Conservation (phyloP, 2,113 vertebrate species). For the Archilochus colubris region DNA sequence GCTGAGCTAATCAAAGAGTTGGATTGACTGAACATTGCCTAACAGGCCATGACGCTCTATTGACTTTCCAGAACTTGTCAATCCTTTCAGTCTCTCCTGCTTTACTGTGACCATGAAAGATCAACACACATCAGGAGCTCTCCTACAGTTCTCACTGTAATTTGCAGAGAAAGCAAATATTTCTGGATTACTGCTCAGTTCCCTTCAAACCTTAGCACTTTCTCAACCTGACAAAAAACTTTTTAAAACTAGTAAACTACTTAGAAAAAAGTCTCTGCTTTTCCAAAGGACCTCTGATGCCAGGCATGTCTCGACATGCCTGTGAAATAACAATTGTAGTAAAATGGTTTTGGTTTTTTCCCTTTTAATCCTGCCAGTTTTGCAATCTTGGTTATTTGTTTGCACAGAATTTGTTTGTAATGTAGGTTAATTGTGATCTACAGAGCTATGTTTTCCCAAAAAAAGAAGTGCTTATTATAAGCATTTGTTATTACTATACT, state of each 20-base stretch:
- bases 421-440: neutral
- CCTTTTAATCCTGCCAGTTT: neutral
- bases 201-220: neutral
- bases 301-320: neutral
- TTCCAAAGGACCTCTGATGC: neutral
- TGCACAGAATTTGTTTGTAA: neutral
- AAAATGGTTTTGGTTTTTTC: neutral
- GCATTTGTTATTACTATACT: neutral
- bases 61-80: neutral
- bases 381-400: neutral
- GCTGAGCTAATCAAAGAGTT: conserved; percentile 14
- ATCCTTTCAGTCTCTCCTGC: neutral
- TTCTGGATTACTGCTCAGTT: neutral
- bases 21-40: conserved; percentile 8
- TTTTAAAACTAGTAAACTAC: neutral
- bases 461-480: neutral
- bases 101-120: neutral
- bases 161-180: neutral
- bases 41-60: neutral
- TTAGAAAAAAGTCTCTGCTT: neutral
- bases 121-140: rapidly evolving
- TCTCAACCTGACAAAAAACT: neutral
- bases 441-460: neutral
- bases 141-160: neutral
- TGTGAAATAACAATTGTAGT: neutral